phyloP scores from a whole-genome alignment of 2,888 invertebrate species.

The Eugnorisma glareosa region DNA sequence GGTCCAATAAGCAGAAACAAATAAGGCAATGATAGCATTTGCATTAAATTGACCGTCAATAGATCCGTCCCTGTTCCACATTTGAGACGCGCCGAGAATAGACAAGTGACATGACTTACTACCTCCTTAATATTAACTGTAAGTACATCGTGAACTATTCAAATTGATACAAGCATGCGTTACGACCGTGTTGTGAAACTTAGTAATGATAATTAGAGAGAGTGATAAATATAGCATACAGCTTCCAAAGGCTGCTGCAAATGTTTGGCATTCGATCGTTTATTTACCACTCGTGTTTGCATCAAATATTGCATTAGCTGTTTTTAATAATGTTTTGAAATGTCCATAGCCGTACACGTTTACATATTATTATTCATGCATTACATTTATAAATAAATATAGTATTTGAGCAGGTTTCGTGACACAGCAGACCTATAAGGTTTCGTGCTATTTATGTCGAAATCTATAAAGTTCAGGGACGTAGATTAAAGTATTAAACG shows the following conservation, averaged over 20 bases:
- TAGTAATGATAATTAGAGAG: conserved; percentile 59
- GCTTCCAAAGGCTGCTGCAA: conserved; percentile 42
- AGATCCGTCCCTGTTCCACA: conserved; percentile 81
- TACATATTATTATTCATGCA: conserved; percentile 33
- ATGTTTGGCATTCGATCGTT: conserved; percentile 38
- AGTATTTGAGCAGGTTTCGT: conserved; percentile 48
- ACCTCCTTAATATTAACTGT: conserved; percentile 54
- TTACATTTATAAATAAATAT: conserved; percentile 47
- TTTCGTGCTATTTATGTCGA: conserved; percentile 60
- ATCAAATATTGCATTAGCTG: conserved; percentile 43
- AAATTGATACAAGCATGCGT: conserved; percentile 48
- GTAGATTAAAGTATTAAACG: conserved; percentile 26
- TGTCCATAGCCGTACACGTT: conserved; percentile 12
- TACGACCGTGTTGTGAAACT: conserved; percentile 44
- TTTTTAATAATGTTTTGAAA: conserved; percentile 50
- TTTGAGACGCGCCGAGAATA: conserved; percentile 73
- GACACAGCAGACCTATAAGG: conserved; percentile 38
- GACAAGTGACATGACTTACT: conserved; percentile 72
- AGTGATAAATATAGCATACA: conserved; percentile 55
- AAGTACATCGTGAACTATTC: conserved; percentile 55
- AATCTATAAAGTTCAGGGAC: conserved; percentile 56
- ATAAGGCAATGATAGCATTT: conserved; percentile 77
- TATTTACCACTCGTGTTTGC: conserved; percentile 27
- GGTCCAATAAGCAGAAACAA: conserved; percentile 72
- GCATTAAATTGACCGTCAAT: conserved; percentile 84